phyloP scores from a whole-genome alignment of 2,113 vertebrate genomes.

The Fregata magnificens region DNA sequence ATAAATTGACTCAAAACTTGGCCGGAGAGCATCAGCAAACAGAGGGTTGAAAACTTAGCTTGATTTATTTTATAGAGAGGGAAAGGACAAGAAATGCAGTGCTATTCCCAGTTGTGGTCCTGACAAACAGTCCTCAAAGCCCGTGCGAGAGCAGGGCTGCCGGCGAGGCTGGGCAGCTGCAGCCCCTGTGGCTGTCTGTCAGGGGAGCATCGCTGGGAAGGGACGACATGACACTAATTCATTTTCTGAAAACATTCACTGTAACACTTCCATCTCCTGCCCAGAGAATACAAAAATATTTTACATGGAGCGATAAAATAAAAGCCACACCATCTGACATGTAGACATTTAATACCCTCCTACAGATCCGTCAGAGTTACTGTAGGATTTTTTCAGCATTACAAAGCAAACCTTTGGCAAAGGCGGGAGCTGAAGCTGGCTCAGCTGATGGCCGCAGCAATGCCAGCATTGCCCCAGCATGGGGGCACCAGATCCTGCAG shows the following conservation, averaged over 20 bases:
- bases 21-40: constrained; percentile 6
- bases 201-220: fast-evolving
- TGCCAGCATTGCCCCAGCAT: neutral
- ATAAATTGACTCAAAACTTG: constrained; percentile 45
- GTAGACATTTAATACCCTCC: neutral
- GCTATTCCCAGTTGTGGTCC: neutral
- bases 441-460: neutral
- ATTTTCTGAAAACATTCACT: neutral
- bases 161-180: neutral
- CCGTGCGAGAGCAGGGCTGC: neutral
- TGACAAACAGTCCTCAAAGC: neutral
- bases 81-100: constrained; percentile 9
- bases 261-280: neutral
- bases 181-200: neutral
- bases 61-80: constrained; percentile 34
- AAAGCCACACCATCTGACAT: neutral
- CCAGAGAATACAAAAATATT: neutral
- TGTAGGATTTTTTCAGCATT: neutral
- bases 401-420: neutral
- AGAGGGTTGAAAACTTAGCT: constrained; percentile 5
- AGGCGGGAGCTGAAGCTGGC: neutral
- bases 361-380: neutral
- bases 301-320: neutral
- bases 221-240: neutral
- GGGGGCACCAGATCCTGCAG: neutral